Conservation (phyloP, 2,888 invertebrate species). For the Tetranychus truncatus region DNA sequence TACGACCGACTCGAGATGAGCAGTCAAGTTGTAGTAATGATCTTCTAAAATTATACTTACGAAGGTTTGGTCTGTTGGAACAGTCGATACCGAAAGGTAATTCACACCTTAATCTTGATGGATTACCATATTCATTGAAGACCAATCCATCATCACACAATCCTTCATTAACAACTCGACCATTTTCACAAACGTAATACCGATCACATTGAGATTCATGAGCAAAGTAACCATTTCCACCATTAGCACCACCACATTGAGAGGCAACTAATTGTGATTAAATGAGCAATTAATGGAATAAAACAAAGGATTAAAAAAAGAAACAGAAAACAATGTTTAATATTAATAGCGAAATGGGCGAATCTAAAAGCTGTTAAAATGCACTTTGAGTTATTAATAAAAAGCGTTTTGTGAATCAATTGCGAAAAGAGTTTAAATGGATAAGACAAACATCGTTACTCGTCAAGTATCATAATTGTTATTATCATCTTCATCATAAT, state of each 20-base stretch:
- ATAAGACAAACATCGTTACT: too few species aligned
- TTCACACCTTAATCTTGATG: conserved; percentile 29
- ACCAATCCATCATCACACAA: conserved; percentile 32
- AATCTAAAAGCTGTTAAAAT: too few species aligned
- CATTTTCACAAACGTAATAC: conserved; percentile 30
- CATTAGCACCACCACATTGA: not conserved
- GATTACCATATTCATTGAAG: conserved; percentile 27
- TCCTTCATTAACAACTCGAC: conserved; percentile 24
- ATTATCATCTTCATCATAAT: too few species aligned
- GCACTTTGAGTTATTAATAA: too few species aligned
- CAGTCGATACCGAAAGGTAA: conserved; percentile 32
- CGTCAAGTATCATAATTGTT: too few species aligned
- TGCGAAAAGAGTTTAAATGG: too few species aligned
- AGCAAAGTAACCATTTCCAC: conserved; percentile 24
- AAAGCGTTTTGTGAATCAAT: too few species aligned
- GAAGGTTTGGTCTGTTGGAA: conserved; percentile 29
- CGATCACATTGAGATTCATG: conserved; percentile 32
- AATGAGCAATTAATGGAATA: not conserved
- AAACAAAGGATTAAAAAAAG: not conserved
- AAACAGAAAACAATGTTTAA: not conserved
- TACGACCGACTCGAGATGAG: too few species aligned
- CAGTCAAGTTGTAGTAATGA: too few species aligned
- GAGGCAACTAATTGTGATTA: not conserved
- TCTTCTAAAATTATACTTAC: conserved; percentile 27
- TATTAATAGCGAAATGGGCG: not conserved